phyloP scores from a whole-genome alignment of 2,113 vertebrate species.

The Arenaria interpres region DNA sequence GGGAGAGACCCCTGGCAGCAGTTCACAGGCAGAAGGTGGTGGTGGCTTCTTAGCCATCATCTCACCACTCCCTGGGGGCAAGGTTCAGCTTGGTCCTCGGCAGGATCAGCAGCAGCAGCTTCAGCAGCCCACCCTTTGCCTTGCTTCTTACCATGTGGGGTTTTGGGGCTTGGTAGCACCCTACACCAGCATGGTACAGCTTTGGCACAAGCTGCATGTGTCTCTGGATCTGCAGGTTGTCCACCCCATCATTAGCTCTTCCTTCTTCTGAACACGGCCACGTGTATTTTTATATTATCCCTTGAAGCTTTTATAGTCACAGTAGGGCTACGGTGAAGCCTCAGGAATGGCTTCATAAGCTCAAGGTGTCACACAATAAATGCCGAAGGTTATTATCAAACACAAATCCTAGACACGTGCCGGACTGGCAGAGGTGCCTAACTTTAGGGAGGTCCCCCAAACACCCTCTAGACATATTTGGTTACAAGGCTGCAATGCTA shows the following conservation, averaged over 20 bases:
- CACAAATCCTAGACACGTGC: neutral
- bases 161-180: neutral
- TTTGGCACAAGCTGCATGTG: accelerated
- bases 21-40: neutral
- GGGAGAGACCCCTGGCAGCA: neutral
- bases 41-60: neutral
- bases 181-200: neutral
- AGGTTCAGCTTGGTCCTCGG: accelerated
- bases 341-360: neutral
- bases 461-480: neutral
- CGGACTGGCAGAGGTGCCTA: neutral
- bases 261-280: neutral
- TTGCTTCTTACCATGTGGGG: neutral
- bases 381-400: neutral
- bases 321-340: neutral
- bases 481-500: neutral
- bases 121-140: neutral
- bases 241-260: neutral
- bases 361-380: neutral
- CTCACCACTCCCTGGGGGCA: neutral
- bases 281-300: neutral
- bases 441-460: neutral
- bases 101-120: neutral
- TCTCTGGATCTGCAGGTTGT: neutral
- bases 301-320: neutral